Conservation (phyloP, 2,888 invertebrate genomes). For the Erynnis tages region DNA sequence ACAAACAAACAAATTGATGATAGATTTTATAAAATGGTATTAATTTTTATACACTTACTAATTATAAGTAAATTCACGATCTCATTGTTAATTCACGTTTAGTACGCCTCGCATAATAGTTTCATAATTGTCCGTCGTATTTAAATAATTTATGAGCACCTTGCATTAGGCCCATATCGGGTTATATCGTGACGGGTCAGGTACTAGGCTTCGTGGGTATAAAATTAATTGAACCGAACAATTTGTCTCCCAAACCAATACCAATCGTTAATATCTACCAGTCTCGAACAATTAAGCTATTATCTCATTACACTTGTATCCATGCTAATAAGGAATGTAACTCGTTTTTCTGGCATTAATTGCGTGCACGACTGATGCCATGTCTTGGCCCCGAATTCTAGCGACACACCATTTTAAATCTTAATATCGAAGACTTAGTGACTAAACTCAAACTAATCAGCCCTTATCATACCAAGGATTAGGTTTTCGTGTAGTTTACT, state of each 20-base stretch:
- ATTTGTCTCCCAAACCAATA: constrained; percentile 29
- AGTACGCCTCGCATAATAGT: constrained; percentile 1
- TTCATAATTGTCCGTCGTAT: constrained; percentile 2
- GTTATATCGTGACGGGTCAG: constrained; percentile 11
- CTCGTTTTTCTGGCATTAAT: constrained; percentile 25
- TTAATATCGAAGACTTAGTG: constrained; percentile 7
- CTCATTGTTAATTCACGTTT: not conserved
- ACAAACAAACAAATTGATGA: too few relatives aligned
- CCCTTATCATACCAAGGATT: not conserved
- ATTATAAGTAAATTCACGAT: not conserved
- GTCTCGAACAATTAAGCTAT: constrained; percentile 53
- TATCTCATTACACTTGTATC: constrained; percentile 50
- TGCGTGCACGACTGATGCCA: constrained; percentile 20
- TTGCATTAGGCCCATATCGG: constrained; percentile 5
- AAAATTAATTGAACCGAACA: constrained; percentile 29
- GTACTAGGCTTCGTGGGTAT: constrained; percentile 9
- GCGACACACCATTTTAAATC: constrained; percentile 10
- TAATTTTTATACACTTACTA: too few relatives aligned
- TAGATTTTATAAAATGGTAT: too few relatives aligned
- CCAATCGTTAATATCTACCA: constrained; percentile 34
- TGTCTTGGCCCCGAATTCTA: constrained; percentile 14
- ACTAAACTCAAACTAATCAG: not conserved
- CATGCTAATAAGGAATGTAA: constrained; percentile 51
- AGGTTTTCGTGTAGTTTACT: not conserved
- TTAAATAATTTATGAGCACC: constrained; percentile 13